Evolutionary conservation across 2,888 invertebrate genomes (phyloP).

Genomic region (Harpalus rubripes): DNA sequence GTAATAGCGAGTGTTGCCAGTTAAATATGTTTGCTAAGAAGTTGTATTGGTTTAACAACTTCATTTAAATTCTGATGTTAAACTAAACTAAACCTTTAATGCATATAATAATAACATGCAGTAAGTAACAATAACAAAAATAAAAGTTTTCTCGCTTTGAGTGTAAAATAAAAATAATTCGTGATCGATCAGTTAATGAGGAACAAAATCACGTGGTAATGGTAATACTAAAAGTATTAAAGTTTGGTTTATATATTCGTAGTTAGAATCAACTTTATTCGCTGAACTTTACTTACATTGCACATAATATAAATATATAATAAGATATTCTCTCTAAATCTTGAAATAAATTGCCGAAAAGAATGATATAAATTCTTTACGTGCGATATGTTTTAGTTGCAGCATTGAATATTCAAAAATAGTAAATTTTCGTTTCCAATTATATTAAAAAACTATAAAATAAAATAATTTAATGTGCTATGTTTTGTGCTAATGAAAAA

Average conservation of each 20-base stretch:
- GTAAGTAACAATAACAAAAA: conserved; percentile 9
- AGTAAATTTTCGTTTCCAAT: no score
- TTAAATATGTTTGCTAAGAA: conserved; percentile 8
- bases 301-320: no score
- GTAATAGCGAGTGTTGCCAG: conserved; percentile 6
- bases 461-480: no score
- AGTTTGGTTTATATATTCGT: background rate
- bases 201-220: background rate
- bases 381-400: no score
- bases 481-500: no score
- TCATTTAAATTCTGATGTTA: conserved; percentile 21
- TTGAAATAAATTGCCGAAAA: no score
- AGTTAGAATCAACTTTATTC: background rate
- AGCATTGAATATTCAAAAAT: no score
- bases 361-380: no score
- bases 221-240: background rate
- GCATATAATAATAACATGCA: background rate
- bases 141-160: background rate
- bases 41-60: conserved; percentile 33
- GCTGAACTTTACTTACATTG: no score
- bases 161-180: background rate
- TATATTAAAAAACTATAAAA: no score
- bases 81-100: conserved; percentile 22
- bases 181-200: background rate
- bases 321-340: no score